Evolutionary conservation across 2,797 vertebrate species (phyloP), one percentile per base, ranked within the genome.

Genomic region (Acomys russatus): DNA sequence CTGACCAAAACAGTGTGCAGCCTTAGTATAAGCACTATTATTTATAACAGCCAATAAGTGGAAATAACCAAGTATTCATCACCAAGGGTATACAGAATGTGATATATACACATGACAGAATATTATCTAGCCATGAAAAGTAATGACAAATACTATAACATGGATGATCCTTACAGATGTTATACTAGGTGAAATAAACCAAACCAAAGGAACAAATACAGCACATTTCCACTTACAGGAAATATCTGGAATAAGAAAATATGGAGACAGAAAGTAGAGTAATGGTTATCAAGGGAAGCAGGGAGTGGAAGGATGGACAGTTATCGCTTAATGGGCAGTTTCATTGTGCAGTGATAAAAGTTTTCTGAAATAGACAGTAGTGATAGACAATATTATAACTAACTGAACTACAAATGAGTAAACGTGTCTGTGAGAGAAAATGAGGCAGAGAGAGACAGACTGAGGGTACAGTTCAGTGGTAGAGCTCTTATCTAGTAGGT

Each of bases 41-140:
- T 54, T 95, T 88, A 90, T 18, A 78, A 51, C 64, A 90, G 86
- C 35, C 44, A 94, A 94, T 78, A 92, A 33, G 14, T 90, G 20
- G 44, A 80, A 63, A 94, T 51, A 96, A 87, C 20, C 20, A 89
- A 51, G 9, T 35, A 33, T 44, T 70, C 35, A 88, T 85, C 82
- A 68, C n/a, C 79, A 87, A 66, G 51, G 7, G 61, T 78, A 86
- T 38, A 86, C 22, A 88, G 89, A 94, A 90, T 88, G 51, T 90
- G 33, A 28, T n/a, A 77, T 30, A 71, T 79, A 85, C 23, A 88
- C 9, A 71, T 63, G 89, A 92, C 91, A 51, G 71, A 78, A 61
- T 87, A 94, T 88, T 51, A 87, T 92, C 51, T n/a, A 85, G 44
- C 35, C 71, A 94, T 68, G 77, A 83, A 92, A 90, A 86, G 18